Conservation (phyloP, 2,797 vertebrate genomes). For the Cyprinella venusta region DNA sequence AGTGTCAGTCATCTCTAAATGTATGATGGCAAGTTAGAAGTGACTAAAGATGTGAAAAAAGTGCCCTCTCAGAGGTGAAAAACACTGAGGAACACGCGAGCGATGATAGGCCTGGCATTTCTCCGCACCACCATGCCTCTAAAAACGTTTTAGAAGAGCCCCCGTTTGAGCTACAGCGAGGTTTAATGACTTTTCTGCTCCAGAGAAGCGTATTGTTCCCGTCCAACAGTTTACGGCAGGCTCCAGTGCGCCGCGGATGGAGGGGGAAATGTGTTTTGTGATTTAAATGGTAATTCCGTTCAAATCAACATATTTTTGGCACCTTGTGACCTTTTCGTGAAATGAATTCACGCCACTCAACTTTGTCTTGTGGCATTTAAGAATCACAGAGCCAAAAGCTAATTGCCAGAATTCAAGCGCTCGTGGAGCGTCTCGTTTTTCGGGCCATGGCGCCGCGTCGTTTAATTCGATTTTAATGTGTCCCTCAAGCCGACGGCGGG, state of each 20-base stretch:
- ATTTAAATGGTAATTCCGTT: conserved; percentile 76
- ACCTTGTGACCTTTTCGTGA: conserved; percentile 81
- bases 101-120: conserved; percentile 57
- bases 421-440: conserved; percentile 70
- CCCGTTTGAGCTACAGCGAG: conserved; percentile 53
- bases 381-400: conserved; percentile 73
- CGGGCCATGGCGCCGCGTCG: conserved; percentile 74
- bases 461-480: conserved; percentile 87
- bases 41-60: conserved; percentile 29
- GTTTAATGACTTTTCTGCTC: conserved; percentile 60
- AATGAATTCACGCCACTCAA: conserved; percentile 73
- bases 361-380: conserved; percentile 80
- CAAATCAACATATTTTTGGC: conserved; percentile 78
- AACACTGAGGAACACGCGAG: conserved; percentile 35
- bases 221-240: conserved; percentile 73
- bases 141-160: conserved; percentile 71
- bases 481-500: conserved; percentile 78
- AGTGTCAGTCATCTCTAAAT: conserved; percentile 15
- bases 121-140: conserved; percentile 57
- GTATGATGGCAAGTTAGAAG: conserved; percentile 15
- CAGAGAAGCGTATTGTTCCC: conserved; percentile 70
- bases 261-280: conserved; percentile 62
- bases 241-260: conserved; percentile 52
- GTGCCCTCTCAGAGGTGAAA: conserved; percentile 52
- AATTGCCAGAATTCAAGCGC: conserved; percentile 74